Base-by-base conservation (phyloP, 2,113 vertebrate genomes). In the Heterocephalus glaber region DNA sequence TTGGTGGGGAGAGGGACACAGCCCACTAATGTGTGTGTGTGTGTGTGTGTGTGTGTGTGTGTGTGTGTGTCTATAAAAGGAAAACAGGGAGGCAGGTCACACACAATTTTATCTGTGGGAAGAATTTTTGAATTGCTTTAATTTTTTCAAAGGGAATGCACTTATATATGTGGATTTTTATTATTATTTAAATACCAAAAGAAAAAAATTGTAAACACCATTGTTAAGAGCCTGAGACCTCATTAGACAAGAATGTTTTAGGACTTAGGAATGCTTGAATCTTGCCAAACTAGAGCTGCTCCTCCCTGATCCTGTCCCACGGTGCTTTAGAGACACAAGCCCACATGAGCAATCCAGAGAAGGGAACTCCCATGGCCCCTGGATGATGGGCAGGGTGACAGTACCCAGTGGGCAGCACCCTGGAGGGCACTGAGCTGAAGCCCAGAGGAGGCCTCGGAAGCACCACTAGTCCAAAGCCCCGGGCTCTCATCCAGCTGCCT, bases 171-270 rank as follows among this genome's bases (percentile, higher is more conserved):
- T 74, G 26, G 63, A 49, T 22, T 26, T 41, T 68, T 85, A 47
- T 8, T 1, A 61, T 52, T 90, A 92, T 94, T 86, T 49, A 66
- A 94, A 89, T 82, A 81, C 65, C 33, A 68, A 58, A 85, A 95
- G 33, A 70, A 41, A 92, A 70, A 60, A 84, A 52, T 65, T 61
- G 54, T 35, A 96, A 83, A 38, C 30, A 77, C 19, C 56, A 44
- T n/a, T 56, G 60, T 77, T 49, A 70, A n/a, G 44, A 80, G 16
- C 28, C 60, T 65, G 68, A 38, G 49, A 52, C 3, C 60, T 54
- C 70, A 70, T 74, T n/a, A 49, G 35, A 83, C 22, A 38, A 38
- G 41, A 83, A 94, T 65, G 35, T 52, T 68, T 38, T 33, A 70
- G 81, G 74, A 89, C 19, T 58, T 10, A 2, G 66, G 60, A 60